Base-by-base conservation (phyloP, 2,797 vertebrate species). In the Lacerta bilineata region DNA sequence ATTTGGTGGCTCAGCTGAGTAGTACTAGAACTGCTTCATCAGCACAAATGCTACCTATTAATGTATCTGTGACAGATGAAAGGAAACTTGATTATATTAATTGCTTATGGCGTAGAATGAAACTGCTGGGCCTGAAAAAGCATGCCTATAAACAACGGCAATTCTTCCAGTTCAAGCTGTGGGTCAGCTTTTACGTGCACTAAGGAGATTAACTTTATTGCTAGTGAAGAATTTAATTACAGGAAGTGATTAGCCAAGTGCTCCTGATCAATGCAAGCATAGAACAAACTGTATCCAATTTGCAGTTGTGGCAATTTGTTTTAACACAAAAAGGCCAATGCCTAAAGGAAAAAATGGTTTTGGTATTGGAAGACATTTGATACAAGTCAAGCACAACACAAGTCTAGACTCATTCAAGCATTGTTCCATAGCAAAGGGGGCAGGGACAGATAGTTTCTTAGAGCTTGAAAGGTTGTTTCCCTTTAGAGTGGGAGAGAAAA, bases 131-230 rank as follows among this genome's bases (percentile, higher is more conserved):
- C 83, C 80, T 11, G 46, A 90, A 90, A 90, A 84, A 91, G 85
- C 77, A 88, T 55, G 78, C 88, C 88, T 89, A 84, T 76, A 85
- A 94, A 93, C 61, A 90, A 80, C 33, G 50, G 77, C 0, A 2
- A 68, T 92, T 88, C 89, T 92, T 91, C 80, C 93, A 15, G 69
- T 68, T 84, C 87, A 91, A 92, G 83, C 90, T 90, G 94, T 1
- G 0, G 93, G 91, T 96, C 94, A 93, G 92, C 90, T 92, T 95
- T 95, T 95, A 95, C 86, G 84, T 6, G 88, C 90, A 76, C 88
- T 79, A 92, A 94, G 95, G 91, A 95, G 95, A 97, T 97, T 94
- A 95, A 95, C 93, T 94, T 96, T 93, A 94, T 92, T 95, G 90
- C 90, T 87, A 90, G 74, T 55, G 92, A 93, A 92, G 94, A 91